Evolutionary conservation across 1,140 invertebrate genomes (phyloP), one percentile per base, ranked within the genome.

Genomic region (Bombus terrestris): DNA sequence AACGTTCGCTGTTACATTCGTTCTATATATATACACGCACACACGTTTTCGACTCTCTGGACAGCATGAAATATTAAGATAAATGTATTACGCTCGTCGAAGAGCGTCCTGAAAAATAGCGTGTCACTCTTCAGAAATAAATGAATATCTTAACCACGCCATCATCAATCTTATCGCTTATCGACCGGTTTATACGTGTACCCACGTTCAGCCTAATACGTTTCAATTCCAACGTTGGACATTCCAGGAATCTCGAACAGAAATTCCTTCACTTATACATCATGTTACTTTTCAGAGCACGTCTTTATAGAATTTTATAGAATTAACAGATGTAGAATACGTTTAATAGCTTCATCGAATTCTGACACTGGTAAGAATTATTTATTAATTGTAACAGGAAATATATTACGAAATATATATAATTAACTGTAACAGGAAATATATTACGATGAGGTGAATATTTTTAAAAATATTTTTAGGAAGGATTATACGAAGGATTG

Each of bases 141-240:
- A 87, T 82, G 80, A 84, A 80, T 83, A 86, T 83, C 79, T 88
- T 80, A 47, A 28, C 74, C 57, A n/a, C 72, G 3, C 28, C 28
- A 71, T 39, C 83, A 87, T 87, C 86, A 87, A 87, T 87, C 77
- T 85, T 79, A 87, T 87, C 72, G 76, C 69, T 79, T 79, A 85
- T 87, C 86, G 86, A 87, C 74, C 62, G 59, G 69, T 71, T 73
- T 80, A 87, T 80, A 89, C 73, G 62, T 41, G 76, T 85, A 62
- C 35, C 68, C 37, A 8, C 53, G 47, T 25, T 32, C 62, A 25
- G 37, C 2, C 22, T 13, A 69, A 53, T 53, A 53, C 47, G 47
- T 53, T 53, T 53, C 47, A 53, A 53, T 53, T 53, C 47, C 47
- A 53, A 53, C 47, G 18, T 53, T 53, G 47, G 47, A 53, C 47